Evolutionary conservation across 2,113 vertebrate species (phyloP).

Genomic region (Calidris pygmaea): DNA sequence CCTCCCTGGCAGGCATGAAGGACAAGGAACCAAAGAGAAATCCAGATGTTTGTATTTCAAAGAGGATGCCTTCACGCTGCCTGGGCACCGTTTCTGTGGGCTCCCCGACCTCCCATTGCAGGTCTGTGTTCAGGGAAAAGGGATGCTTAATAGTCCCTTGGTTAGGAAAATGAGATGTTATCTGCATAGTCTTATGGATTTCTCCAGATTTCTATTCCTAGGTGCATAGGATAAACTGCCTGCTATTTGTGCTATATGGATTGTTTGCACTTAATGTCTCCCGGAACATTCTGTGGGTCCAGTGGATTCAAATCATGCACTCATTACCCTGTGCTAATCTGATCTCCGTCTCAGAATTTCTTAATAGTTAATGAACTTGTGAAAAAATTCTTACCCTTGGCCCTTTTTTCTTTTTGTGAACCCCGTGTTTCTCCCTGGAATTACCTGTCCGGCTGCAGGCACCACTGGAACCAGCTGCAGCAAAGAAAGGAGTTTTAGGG

Average conservation of each 20-base stretch:
- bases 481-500: neutral
- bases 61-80: neutral
- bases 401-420: neutral
- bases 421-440: neutral
- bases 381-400: neutral
- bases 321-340: neutral
- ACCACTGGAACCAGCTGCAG: neutral
- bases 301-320: neutral
- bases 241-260: fast-evolving
- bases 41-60: neutral
- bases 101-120: fast-evolving
- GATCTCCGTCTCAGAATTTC: neutral
- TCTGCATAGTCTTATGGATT: neutral
- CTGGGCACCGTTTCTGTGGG: neutral
- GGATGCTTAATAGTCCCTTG: fast-evolving
- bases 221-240: neutral
- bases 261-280: neutral
- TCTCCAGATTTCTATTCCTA: neutral
- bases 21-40: neutral
- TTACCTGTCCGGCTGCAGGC: neutral
- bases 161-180: neutral
- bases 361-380: neutral
- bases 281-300: neutral
- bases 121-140: neutral
- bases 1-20: fast-evolving